Evolutionary conservation across 2,888 invertebrate genomes (phyloP), one percentile per base, ranked within the genome.

Genomic region (Mesodorylaimus sp.): DNA sequence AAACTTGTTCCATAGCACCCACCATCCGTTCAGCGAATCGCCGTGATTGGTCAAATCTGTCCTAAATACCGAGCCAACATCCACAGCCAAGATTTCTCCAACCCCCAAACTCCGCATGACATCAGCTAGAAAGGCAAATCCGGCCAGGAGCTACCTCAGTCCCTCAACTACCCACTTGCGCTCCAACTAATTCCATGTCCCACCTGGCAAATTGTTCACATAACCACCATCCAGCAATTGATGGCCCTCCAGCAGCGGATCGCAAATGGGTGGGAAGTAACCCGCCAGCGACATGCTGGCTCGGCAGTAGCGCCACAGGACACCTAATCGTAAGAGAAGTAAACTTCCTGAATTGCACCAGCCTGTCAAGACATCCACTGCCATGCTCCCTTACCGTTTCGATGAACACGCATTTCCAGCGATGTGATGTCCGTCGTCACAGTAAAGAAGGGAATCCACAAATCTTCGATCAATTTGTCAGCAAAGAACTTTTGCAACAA

Each of bases 171-270:
- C n/a, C n/a, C n/a, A n/a, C n/a, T n/a, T n/a, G n/a, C n/a, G n/a
- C n/a, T n/a, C n/a, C n/a, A n/a, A n/a, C n/a, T n/a, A n/a, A n/a
- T n/a, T n/a, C n/a, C n/a, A n/a, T n/a, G n/a, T 25, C 21, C 13
- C 3, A 87, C 95, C 95, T 81, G 97, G 97, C 69, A 97, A 79
- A 76, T 97, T 99, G 81, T 99, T 97, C 75, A 91, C 89, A 78
- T 97, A 99, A 75, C 97, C 97, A 73, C 97, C 97, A 76, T 99
- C 97, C 74, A 99, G 80, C 65, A 99, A 80, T 66, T 93, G 82
- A 77, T 97, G 95, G 66, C 95, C 95, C 76, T 97, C 97, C 68
- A 79, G 76, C 10, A 10, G 24, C 50, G 95, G 95, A 76, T 99
- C 97, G 76, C 97, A 97, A 66, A 97, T 77, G 57, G 97, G 95